phyloP scores from a whole-genome alignment of 1,140 invertebrate species.

The Ladona fulva region DNA sequence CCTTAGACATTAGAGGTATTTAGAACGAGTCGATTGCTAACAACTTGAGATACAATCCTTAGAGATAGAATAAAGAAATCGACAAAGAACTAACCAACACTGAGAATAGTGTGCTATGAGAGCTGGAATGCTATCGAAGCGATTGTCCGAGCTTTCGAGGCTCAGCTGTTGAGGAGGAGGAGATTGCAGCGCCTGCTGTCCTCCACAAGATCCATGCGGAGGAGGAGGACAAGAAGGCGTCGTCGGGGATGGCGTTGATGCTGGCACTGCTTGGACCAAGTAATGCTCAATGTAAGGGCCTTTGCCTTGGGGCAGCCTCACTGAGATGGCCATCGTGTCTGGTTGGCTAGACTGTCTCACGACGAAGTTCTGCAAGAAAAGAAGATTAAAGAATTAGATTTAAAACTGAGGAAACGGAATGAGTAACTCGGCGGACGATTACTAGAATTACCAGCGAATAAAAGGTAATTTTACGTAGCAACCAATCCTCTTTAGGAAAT shows the following conservation, averaged over 20 bases:
- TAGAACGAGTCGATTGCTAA: too few species aligned
- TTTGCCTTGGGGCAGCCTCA: conserved; percentile 73
- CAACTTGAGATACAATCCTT: too few species aligned
- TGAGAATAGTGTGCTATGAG: conserved; percentile 88
- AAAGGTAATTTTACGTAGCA: too few species aligned
- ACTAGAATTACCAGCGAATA: too few species aligned
- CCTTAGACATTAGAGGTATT: too few species aligned
- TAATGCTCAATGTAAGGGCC: conserved; percentile 92
- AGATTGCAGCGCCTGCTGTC: conserved; percentile 90
- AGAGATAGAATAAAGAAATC: too few species aligned
- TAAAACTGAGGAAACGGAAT: too few species aligned
- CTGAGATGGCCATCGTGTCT: conserved; percentile 88
- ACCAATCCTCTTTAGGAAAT: too few species aligned
- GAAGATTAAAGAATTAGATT: conserved; percentile 14
- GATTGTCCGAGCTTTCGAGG: conserved; percentile 86
- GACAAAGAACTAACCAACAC: conserved; percentile 66
- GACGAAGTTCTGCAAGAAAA: conserved; percentile 71
- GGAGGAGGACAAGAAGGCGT: conserved; percentile 84
- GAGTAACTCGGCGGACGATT: too few species aligned
- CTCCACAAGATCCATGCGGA: conserved; percentile 80
- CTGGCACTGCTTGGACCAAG: conserved; percentile 73
- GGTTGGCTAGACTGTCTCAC: conserved; percentile 87
- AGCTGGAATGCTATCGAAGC: conserved; percentile 82
- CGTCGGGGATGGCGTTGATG: conserved; percentile 64
- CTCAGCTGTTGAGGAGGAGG: conserved; percentile 47